Evolutionary conservation across 1,140 invertebrate species (phyloP), one percentile per base, ranked within the genome.

Genomic region (Proctacanthus coquilletti): DNA sequence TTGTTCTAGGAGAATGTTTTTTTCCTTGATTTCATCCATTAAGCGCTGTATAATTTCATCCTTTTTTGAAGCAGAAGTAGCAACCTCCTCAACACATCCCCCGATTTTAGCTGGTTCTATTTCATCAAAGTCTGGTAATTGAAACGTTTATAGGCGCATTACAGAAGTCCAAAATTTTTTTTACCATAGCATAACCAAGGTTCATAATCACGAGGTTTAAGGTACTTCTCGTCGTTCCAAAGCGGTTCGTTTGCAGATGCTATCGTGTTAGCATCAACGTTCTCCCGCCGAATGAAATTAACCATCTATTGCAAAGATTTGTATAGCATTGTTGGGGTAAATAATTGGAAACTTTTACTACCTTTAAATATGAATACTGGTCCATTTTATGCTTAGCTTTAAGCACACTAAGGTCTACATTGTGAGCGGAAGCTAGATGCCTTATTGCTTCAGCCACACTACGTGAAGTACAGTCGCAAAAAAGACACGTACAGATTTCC

Each of bases 171-270:
- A 13, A 27, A 27, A 27, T 27, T 64, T 13, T 34, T 29, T 56
- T 69, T 68, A 81, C 79, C 86, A 63, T 76, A 82, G 73, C 80
- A 86, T 30, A 93, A 63, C 73, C 87, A 80, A 13, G 76, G 67
- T 62, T 93, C 87, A 51, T 84, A 77, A 40, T 75, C 70, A 21
- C 74, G 66, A 4, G 89, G 85, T 52, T 77, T 77, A 40, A 92
- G 69, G 60, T 83, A 91, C 23, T 61, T 60, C 34, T 77, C 73
- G 50, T 91, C 84, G 43, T 72, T 68, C 82, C 83, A 87, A 3
- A 68, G 46, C 9, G 67, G 56, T 38, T 64, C 53, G 17, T 62
- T 53, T 4, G 65, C 48, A 10, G 60, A 57, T 25, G 69, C 67
- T 10, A 84, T 56, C 17, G 70, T 62, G 27, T 74, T 56, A 21